Base-by-base conservation (phyloP, 2,113 vertebrate species). In the Bubalus kerabau region DNA sequence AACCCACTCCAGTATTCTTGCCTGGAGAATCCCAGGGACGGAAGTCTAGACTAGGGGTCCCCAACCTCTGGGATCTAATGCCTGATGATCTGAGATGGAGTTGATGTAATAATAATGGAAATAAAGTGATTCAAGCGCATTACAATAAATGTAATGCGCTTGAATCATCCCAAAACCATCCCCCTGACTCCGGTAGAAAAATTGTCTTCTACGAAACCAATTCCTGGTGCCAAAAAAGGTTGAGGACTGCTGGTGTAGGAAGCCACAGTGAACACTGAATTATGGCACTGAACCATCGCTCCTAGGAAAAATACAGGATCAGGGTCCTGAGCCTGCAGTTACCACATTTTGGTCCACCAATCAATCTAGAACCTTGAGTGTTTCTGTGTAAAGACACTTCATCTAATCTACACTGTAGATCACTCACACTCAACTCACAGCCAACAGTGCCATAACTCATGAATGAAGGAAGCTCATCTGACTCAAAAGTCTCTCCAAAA, bases 361-460 rank as follows among this genome's bases (percentile, higher is more conserved):
- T 67, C 60, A 52, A 3, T 9, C 32, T 26, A 56, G n/a, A 62
- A 32, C 82, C 30, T 82, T 24, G 30, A 83, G n/a, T 28, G 3
- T 40, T 48, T 92, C 91, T 88, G 11, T 26, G 24, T 95, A 89
- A 96, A 93, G 78, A 88, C 7, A 36, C 14, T 56, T 13, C 90
- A 30, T 50, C 23, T 81, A 74, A 81, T 30, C 52, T 11, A n/a
- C 30, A 48, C 5, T 32, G 30, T 54, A 4, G 48, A 43, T 52
- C 12, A 21, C 19, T n/a, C 14, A 60, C 36, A 46, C 7, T 16
- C 23, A 54, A 6, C 36, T 86, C 87, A 46, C 3, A 7, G 56
- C 54, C 94, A 59, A n/a, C 28, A 50, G 7, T 54, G 28, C 15
- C 1, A 1, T 5, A 36, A 76, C 46, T 50, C 36, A 5, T 2